Conservation (phyloP, 2,888 invertebrate species). For the Eupsilia transversa region DNA sequence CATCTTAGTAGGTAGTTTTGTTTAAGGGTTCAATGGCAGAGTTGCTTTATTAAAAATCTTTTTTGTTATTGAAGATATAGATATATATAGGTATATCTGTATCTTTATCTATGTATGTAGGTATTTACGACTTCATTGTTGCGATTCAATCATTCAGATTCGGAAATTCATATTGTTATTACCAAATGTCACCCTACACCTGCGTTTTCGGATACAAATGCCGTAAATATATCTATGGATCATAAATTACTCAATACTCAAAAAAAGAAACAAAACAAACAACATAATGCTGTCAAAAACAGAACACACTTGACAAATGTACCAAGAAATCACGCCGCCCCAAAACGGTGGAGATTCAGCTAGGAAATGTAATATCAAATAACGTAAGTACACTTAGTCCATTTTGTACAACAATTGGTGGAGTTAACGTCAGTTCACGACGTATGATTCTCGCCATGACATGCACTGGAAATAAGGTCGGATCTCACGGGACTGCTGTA, state of each 20-base stretch:
- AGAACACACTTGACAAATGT: conserved; percentile 20
- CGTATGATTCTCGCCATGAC: conserved; percentile 57
- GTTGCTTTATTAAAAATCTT: conserved; percentile 44
- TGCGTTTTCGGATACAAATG: background rate
- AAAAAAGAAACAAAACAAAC: conserved; percentile 7
- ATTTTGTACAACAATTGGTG: conserved; percentile 47
- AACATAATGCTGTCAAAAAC: conserved; percentile 12
- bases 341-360: conserved; percentile 11
- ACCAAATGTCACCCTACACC: background rate
- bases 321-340: conserved; percentile 22
- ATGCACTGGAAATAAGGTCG: conserved; percentile 55
- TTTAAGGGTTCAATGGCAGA: conserved; percentile 33
- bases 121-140: background rate
- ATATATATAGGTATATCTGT: background rate
- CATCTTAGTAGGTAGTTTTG: conserved; percentile 39
- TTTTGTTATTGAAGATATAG: background rate
- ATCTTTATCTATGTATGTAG: background rate
- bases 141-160: background rate
- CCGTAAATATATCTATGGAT: too few species aligned
- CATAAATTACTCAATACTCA: background rate
- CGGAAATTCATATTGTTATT: background rate
- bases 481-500: conserved; percentile 42
- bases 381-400: conserved; percentile 29
- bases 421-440: conserved; percentile 55
- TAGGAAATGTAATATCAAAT: conserved; percentile 28